phyloP scores from a whole-genome alignment of 92 coral and sea anemone genomes.

The Palythoa grandiflora region DNA sequence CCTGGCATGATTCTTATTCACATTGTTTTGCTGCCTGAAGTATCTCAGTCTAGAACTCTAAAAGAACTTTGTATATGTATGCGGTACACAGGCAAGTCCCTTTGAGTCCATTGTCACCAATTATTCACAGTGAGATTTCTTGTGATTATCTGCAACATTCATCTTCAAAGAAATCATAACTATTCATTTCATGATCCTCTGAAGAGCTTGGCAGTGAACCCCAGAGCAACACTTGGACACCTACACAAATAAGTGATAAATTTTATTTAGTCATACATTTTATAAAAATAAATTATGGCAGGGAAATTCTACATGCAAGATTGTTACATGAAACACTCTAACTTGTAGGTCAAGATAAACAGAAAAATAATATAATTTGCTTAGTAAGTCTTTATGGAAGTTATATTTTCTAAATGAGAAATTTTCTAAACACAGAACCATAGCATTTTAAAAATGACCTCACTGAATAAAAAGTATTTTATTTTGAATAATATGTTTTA shows the following conservation, averaged over 20 bases:
- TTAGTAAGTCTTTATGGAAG: too few relatives aligned
- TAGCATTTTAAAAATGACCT: too few relatives aligned
- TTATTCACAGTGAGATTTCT: background rate
- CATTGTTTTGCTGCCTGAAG: background rate
- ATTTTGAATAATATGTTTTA: too few relatives aligned
- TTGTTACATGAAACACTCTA: too few relatives aligned
- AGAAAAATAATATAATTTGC: too few relatives aligned
- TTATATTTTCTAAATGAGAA: too few relatives aligned
- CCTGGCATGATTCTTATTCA: background rate
- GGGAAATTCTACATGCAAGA: too few relatives aligned
- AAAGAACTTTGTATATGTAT: background rate
- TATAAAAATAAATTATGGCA: too few relatives aligned
- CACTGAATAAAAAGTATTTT: too few relatives aligned
- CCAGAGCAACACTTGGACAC: conserved; percentile 73
- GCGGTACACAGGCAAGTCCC: background rate
- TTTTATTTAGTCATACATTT: too few relatives aligned
- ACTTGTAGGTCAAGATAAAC: too few relatives aligned
- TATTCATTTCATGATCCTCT: conserved; percentile 80
- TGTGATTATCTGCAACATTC: conserved; percentile 88
- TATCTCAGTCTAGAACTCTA: background rate
- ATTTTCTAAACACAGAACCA: too few relatives aligned
- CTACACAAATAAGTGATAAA: background rate
- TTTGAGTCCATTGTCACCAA: background rate
- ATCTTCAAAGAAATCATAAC: conserved; percentile 73
- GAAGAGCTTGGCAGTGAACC: conserved; percentile 88